Evolutionary conservation across 2,888 invertebrate species (phyloP), one percentile per base, ranked within the genome.

Genomic region (Malthinus flaveolus): DNA sequence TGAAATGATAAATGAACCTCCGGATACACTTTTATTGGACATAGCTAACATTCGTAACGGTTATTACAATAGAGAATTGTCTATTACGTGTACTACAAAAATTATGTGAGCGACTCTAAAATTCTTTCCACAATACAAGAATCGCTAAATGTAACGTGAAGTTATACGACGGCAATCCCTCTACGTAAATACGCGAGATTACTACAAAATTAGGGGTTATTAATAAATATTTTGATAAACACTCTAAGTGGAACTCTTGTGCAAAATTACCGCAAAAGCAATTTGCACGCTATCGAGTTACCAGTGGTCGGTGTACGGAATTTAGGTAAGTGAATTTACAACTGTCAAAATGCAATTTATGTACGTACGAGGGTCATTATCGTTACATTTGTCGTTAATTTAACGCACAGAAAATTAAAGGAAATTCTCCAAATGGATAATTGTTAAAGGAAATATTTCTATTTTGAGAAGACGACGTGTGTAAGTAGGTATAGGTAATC

Each of bases 31-130:
- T 52, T 52, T 52, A 54, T 54, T 47, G 46, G 47, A 48, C 54
- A 48, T 44, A 52, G 48, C 32, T 33, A 47, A 37, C 48, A 48
- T 48, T 54, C 48, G 47, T 52, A 54, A 37, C 54, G 32, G 31
- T 42, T 39, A 48, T 48, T 54, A 54, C 54, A 54, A 42, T 48
- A 54, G 48, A 48, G 39, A 54, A 54, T 54, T 39, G 48, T 54
- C 48, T 39, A 47, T 47, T 48, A 47, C 32, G 12, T 47, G 48
- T 48, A 48, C 48, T 34, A 36, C 12, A 31, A 46, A 48, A 32
- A 54, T 48, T 36, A 54, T 54, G 48, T 15, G 39, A 32, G 34
- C 15, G 15, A 36, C 36, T 52, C 36, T 45, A 32, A n/a, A 6
- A 42, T 12, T 42, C 23, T 42, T 42, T 42, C 39, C n/a, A 42